A percentile compares a stretch with the other conserved stretches of the same genome.
Conservation (phyloP, 2,797 vertebrate genomes). For the Capromys pilorides region DNA sequence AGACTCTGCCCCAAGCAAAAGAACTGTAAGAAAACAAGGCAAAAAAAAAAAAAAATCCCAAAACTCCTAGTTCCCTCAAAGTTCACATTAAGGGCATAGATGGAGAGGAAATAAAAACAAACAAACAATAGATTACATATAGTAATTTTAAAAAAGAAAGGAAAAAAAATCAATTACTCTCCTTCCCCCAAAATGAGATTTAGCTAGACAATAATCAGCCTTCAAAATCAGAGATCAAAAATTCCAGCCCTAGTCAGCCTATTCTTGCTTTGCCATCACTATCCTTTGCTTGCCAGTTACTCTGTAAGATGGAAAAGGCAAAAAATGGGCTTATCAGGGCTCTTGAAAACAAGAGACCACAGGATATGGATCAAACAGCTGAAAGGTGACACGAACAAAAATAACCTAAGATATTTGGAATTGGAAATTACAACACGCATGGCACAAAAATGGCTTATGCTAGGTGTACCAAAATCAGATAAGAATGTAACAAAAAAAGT, state of each 20-base stretch:
- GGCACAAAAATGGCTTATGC: background rate
- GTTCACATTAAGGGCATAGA: background rate
- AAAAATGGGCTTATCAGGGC: background rate
- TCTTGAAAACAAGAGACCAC: background rate
- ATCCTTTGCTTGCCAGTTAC: background rate
- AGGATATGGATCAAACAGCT: background rate
- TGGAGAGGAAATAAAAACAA: background rate
- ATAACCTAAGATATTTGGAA: background rate
- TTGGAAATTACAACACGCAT: background rate
- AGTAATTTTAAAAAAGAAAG: background rate
- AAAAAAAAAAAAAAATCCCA: background rate
- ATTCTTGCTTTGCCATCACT: background rate
- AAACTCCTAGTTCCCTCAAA: background rate
- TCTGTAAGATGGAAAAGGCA: background rate
- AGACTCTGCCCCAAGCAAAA: background rate
- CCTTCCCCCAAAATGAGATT: background rate
- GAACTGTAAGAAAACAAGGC: background rate
- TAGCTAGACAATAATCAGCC: too few relatives aligned
- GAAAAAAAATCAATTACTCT: background rate
- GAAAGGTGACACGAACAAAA: background rate
- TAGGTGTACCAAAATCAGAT: background rate
- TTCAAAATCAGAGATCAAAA: background rate
- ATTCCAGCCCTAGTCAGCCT: background rate
- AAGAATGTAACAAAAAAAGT: background rate
- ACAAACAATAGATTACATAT: background rate